phyloP scores from a whole-genome alignment of 1,140 invertebrate species.

The Drosophila prosaltans region DNA sequence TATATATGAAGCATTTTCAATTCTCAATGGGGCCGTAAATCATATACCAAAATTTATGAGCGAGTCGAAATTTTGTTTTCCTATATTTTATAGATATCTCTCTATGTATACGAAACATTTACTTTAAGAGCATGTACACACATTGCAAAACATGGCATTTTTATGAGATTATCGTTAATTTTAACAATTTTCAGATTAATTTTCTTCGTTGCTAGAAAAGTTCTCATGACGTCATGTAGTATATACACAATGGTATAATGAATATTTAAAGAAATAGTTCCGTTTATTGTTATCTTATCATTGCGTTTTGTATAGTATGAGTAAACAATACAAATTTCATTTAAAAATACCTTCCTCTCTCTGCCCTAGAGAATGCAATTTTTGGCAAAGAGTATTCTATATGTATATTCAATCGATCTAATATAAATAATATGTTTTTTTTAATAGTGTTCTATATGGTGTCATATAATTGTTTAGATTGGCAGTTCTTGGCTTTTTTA shows the following conservation, averaged over 20 bases:
- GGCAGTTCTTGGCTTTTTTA: too few relatives aligned
- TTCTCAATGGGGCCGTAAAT: conserved; percentile 19
- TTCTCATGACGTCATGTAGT: background rate
- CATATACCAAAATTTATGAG: conserved; percentile 3
- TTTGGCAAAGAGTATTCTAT: too few relatives aligned
- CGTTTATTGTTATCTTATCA: background rate
- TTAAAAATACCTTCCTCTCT: background rate
- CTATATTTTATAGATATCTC: conserved; percentile 1
- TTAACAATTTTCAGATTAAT: conserved; percentile 1
- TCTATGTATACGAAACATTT: background rate
- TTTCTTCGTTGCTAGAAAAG: background rate
- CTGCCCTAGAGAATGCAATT: background rate
- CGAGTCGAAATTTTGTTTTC: conserved; percentile 9
- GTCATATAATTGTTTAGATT: too few relatives aligned
- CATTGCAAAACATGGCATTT: conserved; percentile 12
- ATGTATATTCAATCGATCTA: too few relatives aligned
- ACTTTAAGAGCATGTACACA: conserved; percentile 6
- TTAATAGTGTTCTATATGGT: too few relatives aligned
- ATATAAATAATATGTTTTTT: too few relatives aligned
- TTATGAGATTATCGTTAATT: conserved; percentile 9
- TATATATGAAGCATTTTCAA: conserved; percentile 15
- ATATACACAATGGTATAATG: background rate
- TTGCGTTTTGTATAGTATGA: background rate
- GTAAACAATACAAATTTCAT: background rate
- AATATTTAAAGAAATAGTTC: background rate